Conservation (phyloP, 2,797 vertebrate genomes). For the Muraenolepis orangiensis region DNA sequence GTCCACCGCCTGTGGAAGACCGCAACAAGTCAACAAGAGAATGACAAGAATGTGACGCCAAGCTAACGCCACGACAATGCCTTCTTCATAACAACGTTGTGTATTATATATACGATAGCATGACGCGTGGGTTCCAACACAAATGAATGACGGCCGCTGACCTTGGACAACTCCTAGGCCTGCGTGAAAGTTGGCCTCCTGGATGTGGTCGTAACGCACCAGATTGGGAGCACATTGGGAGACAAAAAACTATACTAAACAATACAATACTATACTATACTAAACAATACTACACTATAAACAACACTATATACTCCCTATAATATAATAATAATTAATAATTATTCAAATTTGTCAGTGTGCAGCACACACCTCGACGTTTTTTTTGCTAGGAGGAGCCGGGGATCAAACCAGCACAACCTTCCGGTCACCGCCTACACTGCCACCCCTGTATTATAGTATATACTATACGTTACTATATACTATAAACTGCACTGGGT, state of each 20-base stretch:
- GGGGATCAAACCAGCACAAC: too few relatives aligned
- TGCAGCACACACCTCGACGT: slow-evolving; percentile 2
- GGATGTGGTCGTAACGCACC: slow-evolving; percentile 84
- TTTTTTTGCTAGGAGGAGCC: too few relatives aligned
- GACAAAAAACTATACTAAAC: too few relatives aligned
- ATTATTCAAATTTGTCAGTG: too few relatives aligned
- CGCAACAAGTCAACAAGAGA: slow-evolving; percentile 1
- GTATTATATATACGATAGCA: not conserved
- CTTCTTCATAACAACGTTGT: not conserved
- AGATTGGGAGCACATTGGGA: slow-evolving; percentile 87
- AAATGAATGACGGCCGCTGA: slow-evolving; percentile 46
- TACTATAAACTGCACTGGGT: not conserved
- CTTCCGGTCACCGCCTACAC: too few relatives aligned
- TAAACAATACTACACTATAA: too few relatives aligned
- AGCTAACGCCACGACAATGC: slow-evolving; percentile 6
- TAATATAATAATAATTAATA: too few relatives aligned
- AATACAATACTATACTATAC: too few relatives aligned
- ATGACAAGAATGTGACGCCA: slow-evolving; percentile 1
- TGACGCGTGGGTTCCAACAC: not conserved
- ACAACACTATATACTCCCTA: too few relatives aligned
- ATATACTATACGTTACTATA: too few relatives aligned
- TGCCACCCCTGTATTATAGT: too few relatives aligned
- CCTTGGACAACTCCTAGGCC: slow-evolving; percentile 84
- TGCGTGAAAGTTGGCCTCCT: slow-evolving; percentile 87
- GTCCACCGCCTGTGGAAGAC: slow-evolving; percentile 75